These are phyloP conservation scores for Phrixothrix hirtus DNA, from an alignment of 2,888 invertebrate species.

Conservation along the genomic window DNA sequence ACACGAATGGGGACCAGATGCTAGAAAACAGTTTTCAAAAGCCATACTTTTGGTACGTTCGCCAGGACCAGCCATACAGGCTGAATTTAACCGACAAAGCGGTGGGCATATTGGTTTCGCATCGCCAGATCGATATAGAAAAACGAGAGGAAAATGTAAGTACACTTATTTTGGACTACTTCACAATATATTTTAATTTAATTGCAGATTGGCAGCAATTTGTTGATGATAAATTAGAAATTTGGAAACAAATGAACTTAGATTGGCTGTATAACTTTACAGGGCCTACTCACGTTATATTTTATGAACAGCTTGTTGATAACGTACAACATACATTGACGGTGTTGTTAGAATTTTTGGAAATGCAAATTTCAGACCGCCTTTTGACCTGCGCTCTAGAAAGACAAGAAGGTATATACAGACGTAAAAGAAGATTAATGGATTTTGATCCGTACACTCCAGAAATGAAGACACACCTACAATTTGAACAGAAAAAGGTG, in stretches of 20 bases:
- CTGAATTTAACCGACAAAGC: conserved; percentile 79
- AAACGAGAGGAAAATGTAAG: conserved; percentile 67
- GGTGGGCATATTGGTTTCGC: conserved; percentile 82
- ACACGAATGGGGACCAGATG: conserved; percentile 70
- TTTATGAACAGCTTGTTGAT: conserved; percentile 61
- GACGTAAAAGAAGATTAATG: conserved; percentile 66
- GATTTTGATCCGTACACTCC: conserved; percentile 73
- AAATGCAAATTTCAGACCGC: conserved; percentile 36
- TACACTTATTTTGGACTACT: conserved; percentile 11
- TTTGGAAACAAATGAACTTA: conserved; percentile 71
- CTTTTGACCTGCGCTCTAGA: conserved; percentile 51
- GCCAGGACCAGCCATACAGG: conserved; percentile 73
- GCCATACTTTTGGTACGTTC: conserved; percentile 73
- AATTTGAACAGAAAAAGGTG: conserved; percentile 58
- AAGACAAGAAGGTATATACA: conserved; percentile 66
- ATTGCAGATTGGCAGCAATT: conserved; percentile 72
- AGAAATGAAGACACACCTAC: conserved; percentile 63
- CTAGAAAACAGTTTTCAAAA: conserved; percentile 64
- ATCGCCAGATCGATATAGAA: conserved; percentile 66
- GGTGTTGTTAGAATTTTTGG: conserved; percentile 57
- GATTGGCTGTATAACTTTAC: conserved; percentile 72
- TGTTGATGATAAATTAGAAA: conserved; percentile 66
- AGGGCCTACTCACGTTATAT: conserved; percentile 70
- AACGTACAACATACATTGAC: conserved; percentile 64
- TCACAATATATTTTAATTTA: conserved; percentile 7